Conservation (phyloP, 2,888 invertebrate genomes). For the Limnephilus lunatus region DNA sequence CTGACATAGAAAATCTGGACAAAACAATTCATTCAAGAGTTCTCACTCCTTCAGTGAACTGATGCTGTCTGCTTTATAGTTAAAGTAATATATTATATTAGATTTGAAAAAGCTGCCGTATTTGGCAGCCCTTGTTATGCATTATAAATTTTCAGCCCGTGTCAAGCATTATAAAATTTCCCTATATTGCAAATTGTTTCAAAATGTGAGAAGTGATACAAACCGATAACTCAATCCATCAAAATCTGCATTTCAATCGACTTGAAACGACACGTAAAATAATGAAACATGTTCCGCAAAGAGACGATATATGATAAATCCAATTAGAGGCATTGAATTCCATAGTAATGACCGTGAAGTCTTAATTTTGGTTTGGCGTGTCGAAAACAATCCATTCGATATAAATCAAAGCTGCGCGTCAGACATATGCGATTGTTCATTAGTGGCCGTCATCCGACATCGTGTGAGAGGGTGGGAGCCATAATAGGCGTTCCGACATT, state of each 20-base stretch:
- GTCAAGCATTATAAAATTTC: too few relatives aligned
- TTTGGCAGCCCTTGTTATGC: too few relatives aligned
- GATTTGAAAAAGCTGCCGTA: too few relatives aligned
- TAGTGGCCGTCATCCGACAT: not conserved
- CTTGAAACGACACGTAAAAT: not conserved
- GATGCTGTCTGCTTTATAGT: too few relatives aligned
- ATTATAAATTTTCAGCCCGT: too few relatives aligned
- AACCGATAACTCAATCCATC: not conserved
- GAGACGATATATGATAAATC: not conserved
- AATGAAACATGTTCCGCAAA: not conserved
- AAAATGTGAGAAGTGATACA: not conserved
- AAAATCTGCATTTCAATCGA: not conserved
- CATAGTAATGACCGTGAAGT: not conserved
- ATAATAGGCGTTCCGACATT: not conserved
- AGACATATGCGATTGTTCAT: constrained; percentile 5
- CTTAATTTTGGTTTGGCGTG: not conserved
- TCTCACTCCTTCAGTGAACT: too few relatives aligned
- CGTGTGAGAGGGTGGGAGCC: not conserved
- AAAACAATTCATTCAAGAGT: too few relatives aligned
- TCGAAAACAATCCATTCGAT: not conserved
- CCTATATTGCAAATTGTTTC: too few relatives aligned
- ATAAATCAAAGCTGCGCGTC: constrained; percentile 10
- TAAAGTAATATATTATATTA: too few relatives aligned
- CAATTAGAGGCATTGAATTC: not conserved
- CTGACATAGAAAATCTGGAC: too few relatives aligned